phyloP scores from a whole-genome alignment of 2,888 invertebrate species.

The Melanotus villosus region DNA sequence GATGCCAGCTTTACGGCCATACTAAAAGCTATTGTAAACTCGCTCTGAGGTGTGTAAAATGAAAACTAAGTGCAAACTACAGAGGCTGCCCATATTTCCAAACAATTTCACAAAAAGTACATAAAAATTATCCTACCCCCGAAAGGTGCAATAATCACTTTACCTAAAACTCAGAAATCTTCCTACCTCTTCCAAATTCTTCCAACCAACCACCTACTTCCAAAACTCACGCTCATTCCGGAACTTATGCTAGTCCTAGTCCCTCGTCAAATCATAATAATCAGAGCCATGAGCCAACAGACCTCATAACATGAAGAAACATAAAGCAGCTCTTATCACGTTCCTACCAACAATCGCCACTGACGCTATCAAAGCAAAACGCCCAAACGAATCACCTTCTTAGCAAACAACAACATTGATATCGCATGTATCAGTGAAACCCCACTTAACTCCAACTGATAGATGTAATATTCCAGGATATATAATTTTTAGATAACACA shows the following conservation, averaged over 20 bases:
- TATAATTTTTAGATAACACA: too few relatives aligned
- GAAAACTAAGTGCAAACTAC: background rate
- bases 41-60: background rate
- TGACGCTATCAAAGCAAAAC: background rate
- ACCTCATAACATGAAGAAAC: background rate
- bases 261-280: background rate
- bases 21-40: background rate
- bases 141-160: constrained; percentile 1
- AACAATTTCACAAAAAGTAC: background rate
- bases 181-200: background rate
- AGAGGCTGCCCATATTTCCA: background rate
- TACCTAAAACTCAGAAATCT: constrained; percentile 2
- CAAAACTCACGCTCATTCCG: background rate
- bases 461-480: too few relatives aligned
- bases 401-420: too few relatives aligned
- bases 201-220: background rate
- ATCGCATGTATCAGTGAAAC: background rate
- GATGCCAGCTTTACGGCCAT: background rate
- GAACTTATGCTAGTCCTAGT: background rate
- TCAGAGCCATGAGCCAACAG: background rate
- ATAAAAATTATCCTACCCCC: background rate
- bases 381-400: background rate
- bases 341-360: background rate
- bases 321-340: background rate
- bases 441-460: background rate